phyloP scores from a whole-genome alignment of 2,888 invertebrate genomes.

The Mesoligia furuncula region DNA sequence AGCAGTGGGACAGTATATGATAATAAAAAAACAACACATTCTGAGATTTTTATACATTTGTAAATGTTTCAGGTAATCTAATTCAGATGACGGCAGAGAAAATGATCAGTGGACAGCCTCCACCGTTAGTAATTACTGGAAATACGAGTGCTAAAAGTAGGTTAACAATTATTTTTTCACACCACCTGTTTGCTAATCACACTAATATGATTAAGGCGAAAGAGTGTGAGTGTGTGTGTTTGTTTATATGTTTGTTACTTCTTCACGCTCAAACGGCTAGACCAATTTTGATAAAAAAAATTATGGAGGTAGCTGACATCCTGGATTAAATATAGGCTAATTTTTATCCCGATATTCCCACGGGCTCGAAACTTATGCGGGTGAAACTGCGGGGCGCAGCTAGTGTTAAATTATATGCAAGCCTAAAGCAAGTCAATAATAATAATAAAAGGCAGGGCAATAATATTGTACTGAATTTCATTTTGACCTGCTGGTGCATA shows the following conservation, averaged over 20 bases:
- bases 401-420: neutral
- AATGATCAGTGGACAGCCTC: slow-evolving; percentile 71
- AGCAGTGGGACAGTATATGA: too few relatives aligned
- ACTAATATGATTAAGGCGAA: too few relatives aligned
- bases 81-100: slow-evolving; percentile 81
- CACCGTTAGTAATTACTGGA: slow-evolving; percentile 74
- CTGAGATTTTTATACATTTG: neutral
- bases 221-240: too few relatives aligned
- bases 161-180: slow-evolving; percentile 5
- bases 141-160: slow-evolving; percentile 72
- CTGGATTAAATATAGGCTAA: too few relatives aligned
- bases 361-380: too few relatives aligned
- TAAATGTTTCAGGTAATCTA: slow-evolving; percentile 77
- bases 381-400: too few relatives aligned
- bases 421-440: neutral
- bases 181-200: neutral
- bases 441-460: neutral
- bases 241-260: too few relatives aligned
- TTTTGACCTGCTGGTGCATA: neutral
- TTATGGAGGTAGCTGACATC: too few relatives aligned
- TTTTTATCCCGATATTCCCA: too few relatives aligned
- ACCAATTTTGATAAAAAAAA: too few relatives aligned
- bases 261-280: too few relatives aligned
- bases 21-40: neutral
- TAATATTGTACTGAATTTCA: neutral